Base-by-base conservation (phyloP, 2,113 vertebrate species). In the Embiotoca jacksoni region DNA sequence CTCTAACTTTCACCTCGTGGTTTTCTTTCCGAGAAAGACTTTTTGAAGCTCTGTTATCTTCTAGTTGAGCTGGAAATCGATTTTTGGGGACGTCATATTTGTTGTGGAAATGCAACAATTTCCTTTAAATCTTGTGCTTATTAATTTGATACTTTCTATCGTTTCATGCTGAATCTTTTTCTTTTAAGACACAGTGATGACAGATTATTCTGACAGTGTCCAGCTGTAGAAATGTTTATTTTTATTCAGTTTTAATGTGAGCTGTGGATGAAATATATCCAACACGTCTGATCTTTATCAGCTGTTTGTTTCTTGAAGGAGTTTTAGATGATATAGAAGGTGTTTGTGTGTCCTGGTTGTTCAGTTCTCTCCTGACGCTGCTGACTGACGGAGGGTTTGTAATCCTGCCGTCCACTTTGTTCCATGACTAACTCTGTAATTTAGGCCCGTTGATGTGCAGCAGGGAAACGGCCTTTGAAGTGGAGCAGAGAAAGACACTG, bases 391-490 rank as follows among this genome's bases (percentile, higher is more conserved):
- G 61, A 62, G 23, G 70, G 63, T 61, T 50, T 61, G 78, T 52
- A 72, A 76, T 58, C 32, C 66, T 37, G 35, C 31, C 30, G 65
- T 67, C 50, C 62, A 60, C 75, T 76, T 63, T 78, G 50, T 70
- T 74, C 80, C 75, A 67, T 84, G 60, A 78, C 80, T 85, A 81
- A 85, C 70, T 68, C 66, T 70, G 67, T 81, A 49, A 85, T 89
- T 85, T 85, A 59, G 80, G 60, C 59, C 61, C 41, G 69, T 7
- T 75, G 68, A 83, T 54, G 62, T 75, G 76, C 52, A 72, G 60
- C 66, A 67, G 73, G 49, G 31, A 64, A 32, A 78, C 23, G 58
- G 71, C 33, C 87, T 91, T 89, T 91, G 87, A 91, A 74, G 84
- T 82, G 30, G 63, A 72, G 59, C 8, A 61, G 15, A 72, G 54